A percentile compares a stretch with the other conserved stretches of the same genome.
Evolutionary conservation across 2,797 vertebrate genomes (phyloP).

Genomic region (Sebastes kiyomatsui): DNA sequence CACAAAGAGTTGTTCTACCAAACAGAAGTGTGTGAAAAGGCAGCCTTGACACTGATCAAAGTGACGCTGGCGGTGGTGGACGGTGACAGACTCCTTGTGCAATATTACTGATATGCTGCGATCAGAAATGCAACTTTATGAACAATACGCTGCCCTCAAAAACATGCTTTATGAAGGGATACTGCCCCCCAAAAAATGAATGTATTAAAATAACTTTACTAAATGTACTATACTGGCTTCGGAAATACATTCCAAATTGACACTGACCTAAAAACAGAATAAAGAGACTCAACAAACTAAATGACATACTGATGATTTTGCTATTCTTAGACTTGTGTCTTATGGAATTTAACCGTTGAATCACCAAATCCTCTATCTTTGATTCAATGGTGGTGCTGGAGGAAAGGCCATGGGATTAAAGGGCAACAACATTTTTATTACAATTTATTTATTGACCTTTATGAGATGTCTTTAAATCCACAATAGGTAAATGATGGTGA

Average conservation of each 20-base stretch:
- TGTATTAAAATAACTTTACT: neutral
- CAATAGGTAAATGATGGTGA: neutral
- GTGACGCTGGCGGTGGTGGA: neutral
- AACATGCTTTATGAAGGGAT: neutral
- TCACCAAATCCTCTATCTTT: neutral
- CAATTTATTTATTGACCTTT: neutral
- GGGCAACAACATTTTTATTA: neutral
- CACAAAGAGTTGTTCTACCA: neutral
- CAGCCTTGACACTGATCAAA: conserved; percentile 21
- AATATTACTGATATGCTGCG: neutral
- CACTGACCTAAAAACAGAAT: too few species aligned
- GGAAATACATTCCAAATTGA: neutral
- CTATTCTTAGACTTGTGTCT: too few species aligned
- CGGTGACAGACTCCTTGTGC: neutral
- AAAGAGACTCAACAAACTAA: too few species aligned
- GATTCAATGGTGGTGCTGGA: neutral
- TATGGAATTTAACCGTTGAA: neutral
- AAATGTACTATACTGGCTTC: neutral
- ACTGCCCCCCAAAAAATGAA: neutral
- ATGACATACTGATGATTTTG: too few species aligned
- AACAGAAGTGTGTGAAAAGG: conserved; percentile 19
- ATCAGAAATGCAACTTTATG: neutral
- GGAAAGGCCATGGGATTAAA: neutral
- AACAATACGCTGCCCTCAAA: neutral
- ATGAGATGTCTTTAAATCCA: neutral